phyloP scores from a whole-genome alignment of 2,113 vertebrate genomes.

The Perognathus longimembris region DNA sequence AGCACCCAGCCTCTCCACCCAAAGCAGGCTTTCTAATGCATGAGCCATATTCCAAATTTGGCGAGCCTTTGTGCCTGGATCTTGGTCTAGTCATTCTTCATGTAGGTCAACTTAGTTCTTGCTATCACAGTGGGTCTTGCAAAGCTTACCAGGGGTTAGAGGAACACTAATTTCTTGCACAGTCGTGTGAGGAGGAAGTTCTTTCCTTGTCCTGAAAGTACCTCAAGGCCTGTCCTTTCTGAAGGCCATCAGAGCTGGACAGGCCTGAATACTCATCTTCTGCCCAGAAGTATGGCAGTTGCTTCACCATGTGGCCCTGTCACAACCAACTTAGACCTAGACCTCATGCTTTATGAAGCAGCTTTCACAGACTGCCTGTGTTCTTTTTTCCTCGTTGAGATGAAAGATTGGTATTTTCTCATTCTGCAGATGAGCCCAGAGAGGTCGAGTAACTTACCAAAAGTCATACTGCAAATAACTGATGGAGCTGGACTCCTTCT shows the following conservation, averaged over 20 bases:
- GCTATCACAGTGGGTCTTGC: neutral
- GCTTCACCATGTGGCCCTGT: neutral
- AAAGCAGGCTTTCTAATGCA: too few relatives aligned
- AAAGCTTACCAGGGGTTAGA: neutral
- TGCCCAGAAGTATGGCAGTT: slow-evolving; percentile 11
- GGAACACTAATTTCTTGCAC: neutral
- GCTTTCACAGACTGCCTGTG: slow-evolving; percentile 8
- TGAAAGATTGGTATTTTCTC: neutral
- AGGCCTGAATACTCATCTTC: neutral
- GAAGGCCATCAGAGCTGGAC: slow-evolving; percentile 25
- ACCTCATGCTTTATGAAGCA: neutral
- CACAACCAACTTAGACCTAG: neutral
- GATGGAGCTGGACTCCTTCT: neutral
- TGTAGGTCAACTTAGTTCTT: neutral
- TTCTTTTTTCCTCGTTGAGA: slow-evolving; percentile 12
- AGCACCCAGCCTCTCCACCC: too few relatives aligned
- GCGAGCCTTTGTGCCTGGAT: slow-evolving; percentile 18
- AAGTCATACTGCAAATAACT: neutral
- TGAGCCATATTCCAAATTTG: neutral
- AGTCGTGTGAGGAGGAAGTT: neutral
- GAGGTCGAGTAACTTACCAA: neutral
- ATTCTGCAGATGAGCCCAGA: neutral
- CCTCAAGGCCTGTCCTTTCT: slow-evolving; percentile 42
- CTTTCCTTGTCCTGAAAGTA: slow-evolving; percentile 44
- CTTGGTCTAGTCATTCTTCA: slow-evolving; percentile 38